phyloP scores from a whole-genome alignment of 2,113 vertebrate genomes.

The Ailuropoda melanoleuca region DNA sequence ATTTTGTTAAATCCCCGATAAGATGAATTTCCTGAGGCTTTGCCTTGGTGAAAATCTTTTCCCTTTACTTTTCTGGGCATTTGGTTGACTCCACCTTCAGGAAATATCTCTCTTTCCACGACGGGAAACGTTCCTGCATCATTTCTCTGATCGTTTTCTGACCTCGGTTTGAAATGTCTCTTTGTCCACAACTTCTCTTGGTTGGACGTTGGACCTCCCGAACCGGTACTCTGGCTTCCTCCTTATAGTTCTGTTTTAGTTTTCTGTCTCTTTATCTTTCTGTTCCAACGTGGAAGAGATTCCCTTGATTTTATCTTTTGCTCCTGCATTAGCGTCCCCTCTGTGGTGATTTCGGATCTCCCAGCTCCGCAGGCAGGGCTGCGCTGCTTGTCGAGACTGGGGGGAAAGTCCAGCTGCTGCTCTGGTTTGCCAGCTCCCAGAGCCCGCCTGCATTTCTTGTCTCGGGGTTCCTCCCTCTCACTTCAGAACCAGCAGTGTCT shows the following conservation, averaged over 20 bases:
- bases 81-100: background rate
- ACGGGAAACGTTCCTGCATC: background rate
- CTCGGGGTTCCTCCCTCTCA: background rate
- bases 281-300: background rate
- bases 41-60: background rate
- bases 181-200: background rate
- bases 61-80: background rate
- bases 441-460: background rate
- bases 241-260: background rate
- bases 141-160: background rate
- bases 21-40: slow-evolving; percentile 5
- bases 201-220: background rate
- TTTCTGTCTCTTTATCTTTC: background rate
- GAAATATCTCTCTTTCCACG: background rate
- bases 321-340: background rate
- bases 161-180: background rate
- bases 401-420: background rate
- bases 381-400: background rate
- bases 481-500: background rate
- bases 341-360: background rate
- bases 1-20: background rate
- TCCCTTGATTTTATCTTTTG: slow-evolving; percentile 1
- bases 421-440: background rate
- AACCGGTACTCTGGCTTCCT: background rate
- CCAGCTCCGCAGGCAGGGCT: background rate